Evolutionary conservation across 1,140 invertebrate species (phyloP), one percentile per base, ranked within the genome.

Genomic region (Ceratina australensis): DNA sequence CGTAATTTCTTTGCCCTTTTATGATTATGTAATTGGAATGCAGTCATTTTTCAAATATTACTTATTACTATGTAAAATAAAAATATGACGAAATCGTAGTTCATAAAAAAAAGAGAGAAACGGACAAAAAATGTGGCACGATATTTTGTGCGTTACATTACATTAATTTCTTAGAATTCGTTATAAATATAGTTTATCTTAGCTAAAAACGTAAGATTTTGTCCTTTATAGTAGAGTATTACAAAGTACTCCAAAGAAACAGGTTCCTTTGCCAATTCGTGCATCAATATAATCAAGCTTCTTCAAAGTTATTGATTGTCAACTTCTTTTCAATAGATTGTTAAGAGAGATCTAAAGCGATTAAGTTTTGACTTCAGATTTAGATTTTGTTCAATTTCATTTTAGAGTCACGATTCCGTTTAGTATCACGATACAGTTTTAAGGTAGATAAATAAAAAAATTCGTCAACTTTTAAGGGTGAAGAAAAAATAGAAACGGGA

Each of bases 61-160:
- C 12, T 42, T 52, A 69, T 50, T 52, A 10, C 4, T 15, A 20
- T 20, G 65, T 18, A n/a, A 52, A 52, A 68, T 20, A 63, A 54
- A 63, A 50, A 18, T 42, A n/a, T 20, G 5, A 57, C 15, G 18
- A 16, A 57, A 42, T 59, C 3, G 2, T 63, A 33, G 16, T 42
- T 33, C 18, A 63, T 64, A 28, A 42, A 15, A 61, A 63, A 61
- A 15, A 1, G 47, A 42, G 16, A 71, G n/a, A 47, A 52, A 56
- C n/a, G 18, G n/a, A 68, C 22, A 78, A n/a, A 1, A 83, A 42
- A 42, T 10, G 47, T 60, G 79, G 54, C 49, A 69, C 24, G 7
- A 82, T 56, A 67, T 57, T 26, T 8, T 82, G 82, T 83, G 82
- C 82, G 82, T 83, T 78, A 20, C 26, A 61, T 74, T 59, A 65